phyloP scores from a whole-genome alignment of 92 coral and sea anemone genomes.

The Diadumene lineata region DNA sequence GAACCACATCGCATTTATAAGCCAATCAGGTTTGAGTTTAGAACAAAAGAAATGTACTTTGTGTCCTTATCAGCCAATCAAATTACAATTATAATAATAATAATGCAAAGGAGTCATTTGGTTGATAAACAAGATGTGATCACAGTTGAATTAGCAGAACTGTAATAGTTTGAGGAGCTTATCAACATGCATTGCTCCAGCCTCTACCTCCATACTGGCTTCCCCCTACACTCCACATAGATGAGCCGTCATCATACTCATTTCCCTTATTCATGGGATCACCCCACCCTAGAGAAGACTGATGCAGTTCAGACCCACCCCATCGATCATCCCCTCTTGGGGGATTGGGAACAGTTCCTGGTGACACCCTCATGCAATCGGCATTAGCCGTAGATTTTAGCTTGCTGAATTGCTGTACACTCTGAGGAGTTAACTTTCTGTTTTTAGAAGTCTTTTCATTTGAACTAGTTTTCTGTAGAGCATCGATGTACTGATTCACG shows the following conservation, averaged over 20 bases:
- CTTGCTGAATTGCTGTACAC: constrained; percentile 68
- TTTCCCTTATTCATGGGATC: constrained; percentile 35
- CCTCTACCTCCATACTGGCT: constrained; percentile 38
- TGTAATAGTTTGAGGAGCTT: neutral
- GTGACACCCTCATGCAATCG: constrained; percentile 49
- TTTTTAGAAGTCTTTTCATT: neutral
- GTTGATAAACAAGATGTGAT: neutral
- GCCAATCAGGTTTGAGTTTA: too few relatives aligned
- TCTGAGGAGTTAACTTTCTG: constrained; percentile 60
- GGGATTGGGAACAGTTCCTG: constrained; percentile 75
- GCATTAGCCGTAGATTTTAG: constrained; percentile 87
- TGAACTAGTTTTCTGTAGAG: constrained; percentile 51
- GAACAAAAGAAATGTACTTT: too few relatives aligned
- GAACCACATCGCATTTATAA: too few relatives aligned
- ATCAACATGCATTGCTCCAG: constrained; percentile 34
- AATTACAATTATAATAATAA: too few relatives aligned
- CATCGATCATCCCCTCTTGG: constrained; percentile 78
- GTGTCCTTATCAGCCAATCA: too few relatives aligned
- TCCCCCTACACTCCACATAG: constrained; percentile 47
- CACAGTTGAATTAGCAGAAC: neutral
- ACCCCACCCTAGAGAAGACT: constrained; percentile 70
- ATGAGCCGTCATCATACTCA: constrained; percentile 70
- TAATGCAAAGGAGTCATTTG: neutral
- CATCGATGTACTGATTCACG: constrained; percentile 75
- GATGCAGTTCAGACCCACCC: constrained; percentile 72